Evolutionary conservation across 2,113 vertebrate species (phyloP), one percentile per base, ranked within the genome.

Genomic region (Phoxinus phoxinus): DNA sequence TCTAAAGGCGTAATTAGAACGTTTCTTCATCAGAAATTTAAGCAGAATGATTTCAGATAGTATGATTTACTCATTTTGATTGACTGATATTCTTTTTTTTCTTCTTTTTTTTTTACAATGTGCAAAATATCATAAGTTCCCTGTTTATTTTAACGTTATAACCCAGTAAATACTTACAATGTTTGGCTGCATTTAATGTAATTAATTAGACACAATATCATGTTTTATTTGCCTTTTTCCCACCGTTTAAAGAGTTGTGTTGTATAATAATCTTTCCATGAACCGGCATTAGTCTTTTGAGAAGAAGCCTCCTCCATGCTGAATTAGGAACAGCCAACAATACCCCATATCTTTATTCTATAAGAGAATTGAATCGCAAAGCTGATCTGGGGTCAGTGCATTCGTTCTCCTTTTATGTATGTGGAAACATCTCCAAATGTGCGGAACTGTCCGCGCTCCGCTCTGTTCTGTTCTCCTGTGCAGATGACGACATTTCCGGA

Each of bases 401-500:
- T 15, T 6, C 12, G 32, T 11, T 6, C 21, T 15, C 0, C 2
- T 21, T 32, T 23, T 41, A 13, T 27, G 46, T 71, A 6, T 71
- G 46, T 83, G 6, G 81, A 56, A 83, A 58, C 65, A 25, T 83
- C 81, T 83, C 67, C 81, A 72, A 73, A 83, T 72, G 67, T 83
- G 56, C 81, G 81, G 81, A 83, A 83, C 65, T 56, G 30, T 72
- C 23, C 51, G 65, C 30, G 65, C 21, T 27, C 13, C n/a, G 61
- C 71, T 77, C 80, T 44, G 65, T 12, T 27, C 13, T 35, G 61
- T 77, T 77, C 80, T 44, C 7, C 13, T n/a, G 23, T n/a, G 44
- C 3, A 74, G 90, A 94, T 80, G 91, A 94, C 92, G 91, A 86
- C 19, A 17, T 7, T 92, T 94, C 93, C 92, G 91, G 86, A 89